phyloP scores from a whole-genome alignment of 2,113 vertebrate genomes.

The Paedocypris sp. region DNA sequence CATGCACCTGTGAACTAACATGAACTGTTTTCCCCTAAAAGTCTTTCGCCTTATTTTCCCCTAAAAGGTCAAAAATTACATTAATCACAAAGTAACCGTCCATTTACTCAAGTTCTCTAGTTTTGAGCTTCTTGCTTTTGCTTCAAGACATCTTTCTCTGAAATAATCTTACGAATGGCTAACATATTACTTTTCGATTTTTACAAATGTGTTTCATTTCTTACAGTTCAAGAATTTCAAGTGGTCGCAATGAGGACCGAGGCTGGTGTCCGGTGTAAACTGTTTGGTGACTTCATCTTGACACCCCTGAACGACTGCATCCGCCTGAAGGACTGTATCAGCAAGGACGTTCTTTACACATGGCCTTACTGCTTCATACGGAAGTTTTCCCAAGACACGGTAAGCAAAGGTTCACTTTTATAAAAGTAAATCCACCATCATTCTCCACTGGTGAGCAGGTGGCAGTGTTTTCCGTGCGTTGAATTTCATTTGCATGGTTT shows the following conservation, averaged over 20 bases:
- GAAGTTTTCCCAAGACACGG: slow-evolving; percentile 84
- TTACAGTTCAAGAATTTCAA: slow-evolving; percentile 49
- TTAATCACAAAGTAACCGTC: too few relatives aligned
- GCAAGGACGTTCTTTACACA: slow-evolving; percentile 39
- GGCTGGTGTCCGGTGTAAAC: slow-evolving; percentile 63
- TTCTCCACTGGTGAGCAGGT: neutral
- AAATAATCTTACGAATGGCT: too few relatives aligned
- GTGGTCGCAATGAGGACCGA: slow-evolving; percentile 67
- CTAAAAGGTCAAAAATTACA: too few relatives aligned
- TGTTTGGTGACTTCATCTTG: slow-evolving; percentile 65
- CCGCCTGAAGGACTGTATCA: slow-evolving; percentile 52
- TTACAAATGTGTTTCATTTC: neutral
- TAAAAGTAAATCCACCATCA: neutral
- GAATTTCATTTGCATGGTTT: neutral
- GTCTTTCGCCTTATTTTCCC: too few relatives aligned
- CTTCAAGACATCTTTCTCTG: neutral
- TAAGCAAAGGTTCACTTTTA: slow-evolving; percentile 32
- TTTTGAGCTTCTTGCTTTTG: too few relatives aligned
- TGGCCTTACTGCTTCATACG: slow-evolving; percentile 83
- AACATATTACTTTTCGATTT: neutral
- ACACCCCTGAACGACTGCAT: slow-evolving; percentile 49
- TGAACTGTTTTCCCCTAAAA: too few relatives aligned
- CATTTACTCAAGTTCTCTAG: too few relatives aligned
- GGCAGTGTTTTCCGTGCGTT: neutral
- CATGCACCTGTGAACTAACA: too few relatives aligned